Base-by-base conservation (phyloP, 1,140 invertebrate species). In the Himalopsyche phryganea region DNA sequence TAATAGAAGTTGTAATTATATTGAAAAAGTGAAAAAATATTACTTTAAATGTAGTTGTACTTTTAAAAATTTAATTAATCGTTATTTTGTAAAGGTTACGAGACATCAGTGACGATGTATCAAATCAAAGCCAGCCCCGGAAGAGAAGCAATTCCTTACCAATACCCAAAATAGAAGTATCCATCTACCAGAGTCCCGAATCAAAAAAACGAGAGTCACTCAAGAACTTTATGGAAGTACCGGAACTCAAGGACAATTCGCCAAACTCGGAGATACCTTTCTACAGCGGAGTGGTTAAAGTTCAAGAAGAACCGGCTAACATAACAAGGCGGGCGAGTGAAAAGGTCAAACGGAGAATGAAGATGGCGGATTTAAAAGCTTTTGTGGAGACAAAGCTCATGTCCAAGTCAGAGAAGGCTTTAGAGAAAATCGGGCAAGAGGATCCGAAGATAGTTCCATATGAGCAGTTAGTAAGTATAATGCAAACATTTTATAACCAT, bases 301-400 rank as follows among this genome's bases (percentile, higher is more conserved):
- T 76, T 69, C 68, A 68, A 49, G 81, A 84, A 38, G 80, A 83
- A 51, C 79, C 83, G 17, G 64, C 61, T 15, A 41, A 69, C 0
- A 77, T 90, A 69, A 77, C 78, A 6, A 79, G 90, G 64, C 75
- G 87, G 44, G 81, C 85, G 0, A 92, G 89, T 67, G 90, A 92
- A 67, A 92, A 91, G 73, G 80, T 82, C 18, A 90, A 90, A 70
- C 88, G 86, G 42, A 83, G 87, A 69, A 91, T 92, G 82, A 94
- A 94, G 80, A 93, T 95, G 83, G 86, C 89, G 1, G 92, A 94
- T 70, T 75, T 95, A 4, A 88, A 88, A 71, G 86, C 89, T 1
- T 94, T 95, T 67, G 91, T 95, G 1, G 93, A 94, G 72, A 93
- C 90, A 1, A 94, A 94, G 73, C 75, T 95, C 55, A 80, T 94